Conservation (phyloP, 2,888 invertebrate species). For the Euzophera pinguis region DNA sequence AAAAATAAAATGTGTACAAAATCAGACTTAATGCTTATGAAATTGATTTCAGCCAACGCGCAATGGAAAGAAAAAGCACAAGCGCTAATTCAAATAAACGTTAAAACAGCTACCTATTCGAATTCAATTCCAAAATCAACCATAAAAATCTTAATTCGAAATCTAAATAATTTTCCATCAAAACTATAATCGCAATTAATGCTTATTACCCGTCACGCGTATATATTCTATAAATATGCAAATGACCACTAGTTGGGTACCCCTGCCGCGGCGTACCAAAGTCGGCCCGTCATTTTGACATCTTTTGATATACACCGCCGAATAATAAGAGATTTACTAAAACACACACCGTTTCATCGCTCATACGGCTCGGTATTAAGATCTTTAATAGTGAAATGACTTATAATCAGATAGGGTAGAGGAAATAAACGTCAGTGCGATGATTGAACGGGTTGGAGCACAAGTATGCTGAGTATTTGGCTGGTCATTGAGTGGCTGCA, state of each 20-base stretch:
- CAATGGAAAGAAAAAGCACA: too few species aligned
- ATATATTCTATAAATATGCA: conserved; percentile 58
- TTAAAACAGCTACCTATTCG: background rate
- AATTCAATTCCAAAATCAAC: background rate
- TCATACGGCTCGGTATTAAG: conserved; percentile 23
- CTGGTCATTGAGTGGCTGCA: background rate
- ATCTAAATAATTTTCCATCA: background rate
- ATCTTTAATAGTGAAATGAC: conserved; percentile 11
- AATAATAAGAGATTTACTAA: conserved; percentile 61
- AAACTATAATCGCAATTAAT: conserved; percentile 33
- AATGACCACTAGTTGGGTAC: conserved; percentile 48
- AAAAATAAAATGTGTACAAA: too few species aligned
- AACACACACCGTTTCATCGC: conserved; percentile 25
- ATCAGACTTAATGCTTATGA: too few species aligned
- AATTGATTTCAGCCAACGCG: too few species aligned
- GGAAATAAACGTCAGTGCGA: conserved; percentile 12
- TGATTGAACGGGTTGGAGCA: conserved; percentile 4
- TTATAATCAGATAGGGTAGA: conserved; percentile 11
- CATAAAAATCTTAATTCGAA: background rate
- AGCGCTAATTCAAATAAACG: too few species aligned
- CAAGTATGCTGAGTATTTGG: background rate
- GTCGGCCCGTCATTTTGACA: conserved; percentile 66
- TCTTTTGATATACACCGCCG: conserved; percentile 74
- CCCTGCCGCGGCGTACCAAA: conserved; percentile 60
- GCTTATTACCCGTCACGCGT: conserved; percentile 44